Conservation (phyloP, 2,113 vertebrate species). For the Prochilodus magdalenae region DNA sequence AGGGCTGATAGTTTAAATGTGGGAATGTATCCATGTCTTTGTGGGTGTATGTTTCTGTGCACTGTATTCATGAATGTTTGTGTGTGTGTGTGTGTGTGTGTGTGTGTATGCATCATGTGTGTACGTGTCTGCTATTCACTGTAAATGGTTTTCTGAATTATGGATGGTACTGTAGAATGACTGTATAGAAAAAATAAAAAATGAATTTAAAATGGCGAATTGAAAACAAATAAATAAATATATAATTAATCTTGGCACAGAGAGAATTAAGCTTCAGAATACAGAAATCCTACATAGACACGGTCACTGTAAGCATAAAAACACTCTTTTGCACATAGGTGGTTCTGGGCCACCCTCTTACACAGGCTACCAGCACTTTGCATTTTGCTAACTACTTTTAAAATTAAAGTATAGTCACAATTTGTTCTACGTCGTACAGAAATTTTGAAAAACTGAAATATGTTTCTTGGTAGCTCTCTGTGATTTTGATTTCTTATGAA, state of each 20-base stretch:
- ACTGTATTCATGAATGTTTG: conserved; percentile 46
- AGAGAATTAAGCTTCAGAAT: not conserved
- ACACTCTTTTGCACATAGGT: too few species aligned
- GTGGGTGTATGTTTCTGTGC: conserved; percentile 40
- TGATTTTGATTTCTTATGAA: not conserved
- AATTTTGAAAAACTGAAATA: not conserved
- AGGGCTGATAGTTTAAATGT: conserved; percentile 16
- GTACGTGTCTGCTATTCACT: conserved; percentile 49
- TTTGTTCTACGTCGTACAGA: not conserved
- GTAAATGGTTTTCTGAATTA: conserved; percentile 56
- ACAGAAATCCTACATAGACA: not conserved
- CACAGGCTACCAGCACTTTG: too few species aligned
- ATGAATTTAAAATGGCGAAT: conserved; percentile 36
- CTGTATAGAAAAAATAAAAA: conserved; percentile 51
- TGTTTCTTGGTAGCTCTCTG: not conserved
- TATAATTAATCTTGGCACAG: not conserved
- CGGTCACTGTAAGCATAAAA: too few species aligned
- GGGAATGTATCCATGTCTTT: conserved; percentile 33
- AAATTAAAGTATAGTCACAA: not conserved
- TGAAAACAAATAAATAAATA: conserved; percentile 25
- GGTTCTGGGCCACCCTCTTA: too few species aligned
- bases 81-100: conserved; percentile 50
- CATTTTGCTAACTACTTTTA: too few species aligned
- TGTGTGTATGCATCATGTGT: conserved; percentile 44
- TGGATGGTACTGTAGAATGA: conserved; percentile 54